phyloP scores from a whole-genome alignment of 2,888 invertebrate genomes.

The Callyntrura sp. region DNA sequence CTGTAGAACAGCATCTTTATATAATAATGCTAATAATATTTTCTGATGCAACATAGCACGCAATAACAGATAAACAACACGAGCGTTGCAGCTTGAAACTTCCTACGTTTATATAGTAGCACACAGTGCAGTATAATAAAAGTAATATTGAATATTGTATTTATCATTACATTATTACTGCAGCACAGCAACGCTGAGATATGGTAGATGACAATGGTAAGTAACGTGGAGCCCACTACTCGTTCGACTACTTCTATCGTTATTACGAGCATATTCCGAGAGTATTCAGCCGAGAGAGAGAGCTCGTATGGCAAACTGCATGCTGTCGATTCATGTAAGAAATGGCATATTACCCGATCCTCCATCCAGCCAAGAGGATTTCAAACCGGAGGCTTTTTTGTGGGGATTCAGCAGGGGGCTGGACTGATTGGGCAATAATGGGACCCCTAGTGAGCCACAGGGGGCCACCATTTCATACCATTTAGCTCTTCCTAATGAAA shows the following conservation, averaged over 20 bases:
- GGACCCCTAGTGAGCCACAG: conserved; percentile 83
- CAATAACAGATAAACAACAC: not conserved
- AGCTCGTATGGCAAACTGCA: conserved; percentile 17
- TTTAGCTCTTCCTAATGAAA: conserved; percentile 84
- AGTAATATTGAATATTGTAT: conserved; percentile 16
- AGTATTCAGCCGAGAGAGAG: not conserved
- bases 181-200: not conserved
- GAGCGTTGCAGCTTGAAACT: not conserved
- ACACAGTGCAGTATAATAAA: conserved; percentile 14
- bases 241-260: not conserved
- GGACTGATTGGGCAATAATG: conserved; percentile 84
- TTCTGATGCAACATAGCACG: not conserved
- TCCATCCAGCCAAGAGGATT: conserved; percentile 79
- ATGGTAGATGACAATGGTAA: not conserved
- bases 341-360: conserved; percentile 82
- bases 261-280: not conserved
- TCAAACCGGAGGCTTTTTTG: conserved; percentile 81
- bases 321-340: conserved; percentile 77
- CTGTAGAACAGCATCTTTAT: conserved; percentile 15
- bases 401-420: conserved; percentile 83
- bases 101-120: not conserved
- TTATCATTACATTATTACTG: conserved; percentile 2
- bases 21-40: conserved; percentile 26
- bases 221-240: not conserved
- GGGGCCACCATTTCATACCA: conserved; percentile 84